phyloP scores from a whole-genome alignment of 2,797 vertebrate species.

The Neostethus bicornis region DNA sequence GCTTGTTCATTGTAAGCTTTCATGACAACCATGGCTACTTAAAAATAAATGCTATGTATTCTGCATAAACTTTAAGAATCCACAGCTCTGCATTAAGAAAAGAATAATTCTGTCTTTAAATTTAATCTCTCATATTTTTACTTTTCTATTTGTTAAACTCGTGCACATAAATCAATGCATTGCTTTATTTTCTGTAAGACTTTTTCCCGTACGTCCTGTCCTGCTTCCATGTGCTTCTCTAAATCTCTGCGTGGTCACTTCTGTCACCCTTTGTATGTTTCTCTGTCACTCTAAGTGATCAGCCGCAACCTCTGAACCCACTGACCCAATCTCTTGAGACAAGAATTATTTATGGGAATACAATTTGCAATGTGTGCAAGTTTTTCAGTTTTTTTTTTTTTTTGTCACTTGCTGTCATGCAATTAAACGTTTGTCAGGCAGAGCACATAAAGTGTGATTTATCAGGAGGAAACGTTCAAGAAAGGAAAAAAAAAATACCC shows the following conservation, averaged over 20 bases:
- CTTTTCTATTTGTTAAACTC: no score
- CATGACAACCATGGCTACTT: no score
- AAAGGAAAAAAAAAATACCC: background rate
- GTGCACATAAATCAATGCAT: background rate
- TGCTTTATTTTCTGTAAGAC: no score
- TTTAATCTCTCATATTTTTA: no score
- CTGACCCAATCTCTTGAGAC: constrained; percentile 19
- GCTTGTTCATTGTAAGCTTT: no score
- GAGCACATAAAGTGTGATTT: constrained; percentile 17
- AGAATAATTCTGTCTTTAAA: no score
- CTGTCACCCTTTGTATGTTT: background rate
- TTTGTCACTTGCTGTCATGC: constrained; percentile 4
- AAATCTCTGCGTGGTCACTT: constrained; percentile 4
- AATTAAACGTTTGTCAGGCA: constrained; percentile 16
- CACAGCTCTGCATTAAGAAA: no score
- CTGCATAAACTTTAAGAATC: no score
- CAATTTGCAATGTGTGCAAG: constrained; percentile 16
- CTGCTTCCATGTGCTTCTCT: constrained; percentile 29
- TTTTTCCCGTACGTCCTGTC: constrained; percentile 8
- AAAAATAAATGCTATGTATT: no score
- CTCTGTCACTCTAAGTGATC: constrained; percentile 11
- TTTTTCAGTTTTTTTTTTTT: constrained; percentile 6
- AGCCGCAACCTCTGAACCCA: constrained; percentile 11
- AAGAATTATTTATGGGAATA: constrained; percentile 5
- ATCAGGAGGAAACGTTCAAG: constrained; percentile 10